Evolutionary conservation across 2,888 invertebrate genomes (phyloP).

Genomic region (Galerucella calmariensis): DNA sequence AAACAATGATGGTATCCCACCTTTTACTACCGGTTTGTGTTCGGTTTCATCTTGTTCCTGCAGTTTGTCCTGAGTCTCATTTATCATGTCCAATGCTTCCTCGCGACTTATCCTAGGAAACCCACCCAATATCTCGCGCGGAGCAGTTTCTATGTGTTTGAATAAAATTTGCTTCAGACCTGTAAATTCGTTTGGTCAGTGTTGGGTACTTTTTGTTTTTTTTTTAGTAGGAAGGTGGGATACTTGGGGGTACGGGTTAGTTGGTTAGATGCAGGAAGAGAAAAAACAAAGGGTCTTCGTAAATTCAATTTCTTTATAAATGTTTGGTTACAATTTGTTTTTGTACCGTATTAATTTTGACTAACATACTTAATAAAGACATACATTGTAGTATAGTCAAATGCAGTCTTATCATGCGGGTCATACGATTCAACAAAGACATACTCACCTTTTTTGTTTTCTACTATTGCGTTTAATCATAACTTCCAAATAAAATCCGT

Average conservation of each 20-base stretch:
- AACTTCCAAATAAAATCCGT: no score
- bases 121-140: constrained; percentile 91
- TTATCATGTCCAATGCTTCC: constrained; percentile 71
- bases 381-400: no score
- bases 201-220: background rate
- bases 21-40: constrained; percentile 48
- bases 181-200: constrained; percentile 43
- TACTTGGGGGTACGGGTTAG: constrained; percentile 16
- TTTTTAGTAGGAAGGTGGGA: background rate
- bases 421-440: no score
- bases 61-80: constrained; percentile 66
- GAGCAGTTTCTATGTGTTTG: constrained; percentile 88
- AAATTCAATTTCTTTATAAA: constrained; percentile 11
- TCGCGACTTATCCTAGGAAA: constrained; percentile 86
- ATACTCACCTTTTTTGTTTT: no score
- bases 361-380: no score
- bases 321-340: background rate
- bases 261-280: constrained; percentile 16
- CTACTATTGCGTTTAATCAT: no score
- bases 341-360: background rate
- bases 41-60: constrained; percentile 62
- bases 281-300: constrained; percentile 12
- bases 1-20: constrained; percentile 60
- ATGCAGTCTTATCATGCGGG: no score
- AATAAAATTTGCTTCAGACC: constrained; percentile 64